Conservation (phyloP, 2,113 vertebrate genomes). For the Coryphaenoides rupestris region DNA sequence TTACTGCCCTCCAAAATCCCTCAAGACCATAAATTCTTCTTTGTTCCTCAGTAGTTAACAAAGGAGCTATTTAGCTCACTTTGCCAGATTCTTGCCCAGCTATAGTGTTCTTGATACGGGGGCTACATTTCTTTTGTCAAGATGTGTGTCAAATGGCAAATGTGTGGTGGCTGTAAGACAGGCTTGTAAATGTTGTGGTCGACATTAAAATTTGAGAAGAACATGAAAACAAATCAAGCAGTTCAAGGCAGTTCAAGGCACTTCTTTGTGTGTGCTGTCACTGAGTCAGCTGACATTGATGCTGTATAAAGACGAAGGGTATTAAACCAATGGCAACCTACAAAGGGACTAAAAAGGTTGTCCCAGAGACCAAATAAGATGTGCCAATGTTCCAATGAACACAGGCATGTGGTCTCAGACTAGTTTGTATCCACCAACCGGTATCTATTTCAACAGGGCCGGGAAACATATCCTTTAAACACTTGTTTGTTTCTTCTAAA, state of each 20-base stretch:
- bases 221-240: constrained; percentile 55
- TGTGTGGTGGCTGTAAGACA: constrained; percentile 28
- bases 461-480: no score
- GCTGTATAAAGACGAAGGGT: constrained; percentile 30
- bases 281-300: constrained; percentile 57
- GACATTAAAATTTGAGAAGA: constrained; percentile 36
- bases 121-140: constrained; percentile 11
- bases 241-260: constrained; percentile 47
- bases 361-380: constrained; percentile 17
- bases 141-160: constrained; percentile 45
- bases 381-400: constrained; percentile 26
- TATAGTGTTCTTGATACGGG: constrained; percentile 36
- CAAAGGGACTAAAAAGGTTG: constrained; percentile 13
- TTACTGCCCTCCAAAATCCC: constrained; percentile 23
- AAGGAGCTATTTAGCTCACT: constrained; percentile 24
- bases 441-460: neutral
- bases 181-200: constrained; percentile 33
- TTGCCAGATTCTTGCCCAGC: constrained; percentile 24
- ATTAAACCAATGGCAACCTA: constrained; percentile 39
- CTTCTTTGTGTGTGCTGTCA: constrained; percentile 39
- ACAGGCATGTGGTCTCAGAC: constrained; percentile 23
- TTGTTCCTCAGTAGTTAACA: constrained; percentile 34
- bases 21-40: constrained; percentile 42
- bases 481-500: no score
- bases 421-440: neutral